A percentile compares a stretch with the other conserved stretches of the same genome.
Evolutionary conservation across 2,888 invertebrate species (phyloP).

Genomic region (Idaea straminata): DNA sequence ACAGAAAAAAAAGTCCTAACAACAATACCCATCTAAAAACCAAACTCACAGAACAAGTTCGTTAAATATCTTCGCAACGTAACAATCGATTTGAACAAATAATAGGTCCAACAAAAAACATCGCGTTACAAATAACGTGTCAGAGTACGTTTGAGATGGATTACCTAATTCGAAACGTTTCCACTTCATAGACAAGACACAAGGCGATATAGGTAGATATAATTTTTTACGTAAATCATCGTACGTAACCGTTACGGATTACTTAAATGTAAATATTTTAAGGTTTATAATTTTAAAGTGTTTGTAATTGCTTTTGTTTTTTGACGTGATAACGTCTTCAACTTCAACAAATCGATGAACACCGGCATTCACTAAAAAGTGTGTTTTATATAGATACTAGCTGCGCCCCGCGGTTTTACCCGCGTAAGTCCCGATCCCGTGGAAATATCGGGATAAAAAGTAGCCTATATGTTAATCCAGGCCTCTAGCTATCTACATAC

Average conservation of each 20-base stretch:
- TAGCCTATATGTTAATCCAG: no score
- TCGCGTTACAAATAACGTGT: not conserved
- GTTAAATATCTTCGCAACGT: not conserved
- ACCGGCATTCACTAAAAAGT: no score
- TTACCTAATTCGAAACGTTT: not conserved
- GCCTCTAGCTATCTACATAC: no score
- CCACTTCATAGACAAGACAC: not conserved
- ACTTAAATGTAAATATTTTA: not conserved
- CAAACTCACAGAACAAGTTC: not conserved
- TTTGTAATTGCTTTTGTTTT: not conserved
- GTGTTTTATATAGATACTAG: no score
- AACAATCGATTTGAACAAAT: slow-evolving; percentile 1
- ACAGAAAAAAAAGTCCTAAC: no score
- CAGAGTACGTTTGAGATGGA: not conserved
- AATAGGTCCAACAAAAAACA: not conserved
- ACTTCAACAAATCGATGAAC: no score
- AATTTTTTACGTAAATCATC: not conserved
- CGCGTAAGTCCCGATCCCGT: no score
- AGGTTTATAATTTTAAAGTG: not conserved
- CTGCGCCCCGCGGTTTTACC: no score
- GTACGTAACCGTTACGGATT: not conserved
- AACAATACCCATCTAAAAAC: not conserved
- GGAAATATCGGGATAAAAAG: no score
- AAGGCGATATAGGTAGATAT: not conserved
- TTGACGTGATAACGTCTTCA: no score